Percentiles rank a stretch among this genome's conserved stretches.
Conservation (phyloP, 2,888 invertebrate species). For the Caenorhabditis drosophilae region DNA sequence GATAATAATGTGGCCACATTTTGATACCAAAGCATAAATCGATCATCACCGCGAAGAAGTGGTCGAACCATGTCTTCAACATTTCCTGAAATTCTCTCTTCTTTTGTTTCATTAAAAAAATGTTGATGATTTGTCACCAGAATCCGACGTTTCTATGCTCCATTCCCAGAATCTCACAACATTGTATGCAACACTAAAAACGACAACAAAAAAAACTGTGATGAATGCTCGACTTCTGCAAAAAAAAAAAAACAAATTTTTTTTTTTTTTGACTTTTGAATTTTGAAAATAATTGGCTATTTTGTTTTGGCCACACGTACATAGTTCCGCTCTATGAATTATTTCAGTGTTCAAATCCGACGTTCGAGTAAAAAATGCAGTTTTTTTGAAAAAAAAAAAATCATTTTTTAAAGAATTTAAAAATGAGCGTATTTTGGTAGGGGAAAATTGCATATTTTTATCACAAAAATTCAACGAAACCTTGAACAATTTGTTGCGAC, state of each 20-base stretch:
- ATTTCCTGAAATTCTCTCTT: slow-evolving; percentile 3
- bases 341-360: too few species aligned
- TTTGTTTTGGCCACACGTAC: too few species aligned
- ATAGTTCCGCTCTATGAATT: too few species aligned
- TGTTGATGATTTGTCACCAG: slow-evolving; percentile 1
- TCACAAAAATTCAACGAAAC: too few species aligned
- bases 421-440: too few species aligned
- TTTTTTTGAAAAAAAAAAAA: too few species aligned
- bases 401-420: too few species aligned
- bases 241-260: slow-evolving; percentile 15
- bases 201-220: slow-evolving; percentile 52
- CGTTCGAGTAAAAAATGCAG: too few species aligned
- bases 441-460: too few species aligned
- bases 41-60: slow-evolving; percentile 21
- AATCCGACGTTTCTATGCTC: not conserved
- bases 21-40: slow-evolving; percentile 52
- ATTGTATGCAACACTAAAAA: slow-evolving; percentile 66
- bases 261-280: too few species aligned
- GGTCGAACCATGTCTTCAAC: slow-evolving; percentile 38
- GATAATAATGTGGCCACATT: slow-evolving; percentile 61
- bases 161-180: slow-evolving; percentile 67
- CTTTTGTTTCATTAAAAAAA: too few species aligned
- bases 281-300: too few species aligned
- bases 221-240: slow-evolving; percentile 54
- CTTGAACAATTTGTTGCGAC: slow-evolving; percentile 63